Evolutionary conservation across 1,140 invertebrate species (phyloP).

Genomic region (Euborellia annulipes): DNA sequence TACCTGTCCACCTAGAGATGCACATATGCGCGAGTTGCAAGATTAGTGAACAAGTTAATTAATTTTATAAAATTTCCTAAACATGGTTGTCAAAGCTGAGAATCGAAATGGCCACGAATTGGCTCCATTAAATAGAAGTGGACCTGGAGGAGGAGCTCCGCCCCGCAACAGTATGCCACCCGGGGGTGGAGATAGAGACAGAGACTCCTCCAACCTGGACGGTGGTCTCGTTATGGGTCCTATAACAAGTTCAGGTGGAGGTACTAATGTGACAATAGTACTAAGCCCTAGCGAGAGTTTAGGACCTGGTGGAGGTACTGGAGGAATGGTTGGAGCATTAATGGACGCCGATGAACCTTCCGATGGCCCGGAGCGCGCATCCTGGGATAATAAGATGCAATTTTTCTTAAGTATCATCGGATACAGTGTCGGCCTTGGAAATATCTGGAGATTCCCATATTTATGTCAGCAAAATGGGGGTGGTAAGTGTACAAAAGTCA

Average conservation of each 20-base stretch:
- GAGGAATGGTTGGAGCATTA: background rate
- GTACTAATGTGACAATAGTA: constrained; percentile 1
- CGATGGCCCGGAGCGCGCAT: constrained; percentile 48
- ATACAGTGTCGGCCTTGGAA: constrained; percentile 79
- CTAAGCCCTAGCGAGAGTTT: background rate
- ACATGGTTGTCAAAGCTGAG: constrained; percentile 28
- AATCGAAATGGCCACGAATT: constrained; percentile 54
- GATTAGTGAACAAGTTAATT: no score
- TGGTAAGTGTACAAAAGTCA: constrained; percentile 46
- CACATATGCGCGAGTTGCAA: no score
- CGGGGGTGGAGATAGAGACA: constrained; percentile 35
- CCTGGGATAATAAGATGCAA: constrained; percentile 72
- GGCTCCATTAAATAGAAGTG: constrained; percentile 50
- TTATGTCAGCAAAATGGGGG: constrained; percentile 89
- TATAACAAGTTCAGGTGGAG: no score
- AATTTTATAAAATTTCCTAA: no score
- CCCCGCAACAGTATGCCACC: constrained; percentile 14
- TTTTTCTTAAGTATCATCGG: constrained; percentile 83
- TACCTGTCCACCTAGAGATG: no score
- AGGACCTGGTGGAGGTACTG: background rate
- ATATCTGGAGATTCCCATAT: constrained; percentile 92
- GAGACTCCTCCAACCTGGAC: no score
- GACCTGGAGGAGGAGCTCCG: constrained; percentile 12
- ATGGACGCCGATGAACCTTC: constrained; percentile 12
- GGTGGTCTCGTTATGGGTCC: no score